Conservation (phyloP, 2,888 invertebrate species). For the Steinernema carpocapsae region DNA sequence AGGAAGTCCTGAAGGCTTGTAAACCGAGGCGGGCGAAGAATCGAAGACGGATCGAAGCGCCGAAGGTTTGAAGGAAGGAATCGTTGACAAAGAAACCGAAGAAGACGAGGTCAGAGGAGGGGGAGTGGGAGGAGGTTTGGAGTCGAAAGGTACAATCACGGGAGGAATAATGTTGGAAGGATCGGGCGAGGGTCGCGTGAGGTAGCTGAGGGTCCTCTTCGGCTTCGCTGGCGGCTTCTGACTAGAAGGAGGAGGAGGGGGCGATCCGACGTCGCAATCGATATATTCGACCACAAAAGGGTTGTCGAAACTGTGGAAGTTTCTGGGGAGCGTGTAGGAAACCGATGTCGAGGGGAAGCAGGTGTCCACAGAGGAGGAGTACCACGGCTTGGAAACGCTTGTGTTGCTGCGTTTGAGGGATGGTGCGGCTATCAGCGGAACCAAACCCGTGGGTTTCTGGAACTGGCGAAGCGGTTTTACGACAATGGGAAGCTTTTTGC, state of each 20-base stretch:
- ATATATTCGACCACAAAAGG: constrained; percentile 27
- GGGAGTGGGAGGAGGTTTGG: not conserved
- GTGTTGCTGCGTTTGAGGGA: constrained; percentile 9
- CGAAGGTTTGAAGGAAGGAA: not conserved
- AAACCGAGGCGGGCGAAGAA: constrained; percentile 19
- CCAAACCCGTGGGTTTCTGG: not conserved
- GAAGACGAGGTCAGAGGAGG: constrained; percentile 3
- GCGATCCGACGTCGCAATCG: constrained; percentile 14
- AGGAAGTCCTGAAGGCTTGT: not conserved
- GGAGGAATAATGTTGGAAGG: constrained; percentile 14
- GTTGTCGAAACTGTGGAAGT: constrained; percentile 38
- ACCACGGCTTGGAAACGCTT: constrained; percentile 43
- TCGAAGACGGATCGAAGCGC: constrained; percentile 2
- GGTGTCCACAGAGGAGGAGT: constrained; percentile 47
- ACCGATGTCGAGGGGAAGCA: constrained; percentile 34
- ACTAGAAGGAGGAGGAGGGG: not conserved
- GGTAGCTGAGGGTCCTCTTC: constrained; percentile 22
- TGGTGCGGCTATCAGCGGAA: not conserved
- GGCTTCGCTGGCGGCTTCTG: constrained; percentile 5
- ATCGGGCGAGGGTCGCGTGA: constrained; percentile 4
- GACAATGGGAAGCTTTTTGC: constrained; percentile 45
- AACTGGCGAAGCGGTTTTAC: constrained; percentile 51
- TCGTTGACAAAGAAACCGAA: not conserved
- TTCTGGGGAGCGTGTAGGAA: constrained; percentile 50
- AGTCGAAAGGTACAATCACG: not conserved